Evolutionary conservation across 2,888 invertebrate genomes (phyloP).

Genomic region (Oscheius sp.): DNA sequence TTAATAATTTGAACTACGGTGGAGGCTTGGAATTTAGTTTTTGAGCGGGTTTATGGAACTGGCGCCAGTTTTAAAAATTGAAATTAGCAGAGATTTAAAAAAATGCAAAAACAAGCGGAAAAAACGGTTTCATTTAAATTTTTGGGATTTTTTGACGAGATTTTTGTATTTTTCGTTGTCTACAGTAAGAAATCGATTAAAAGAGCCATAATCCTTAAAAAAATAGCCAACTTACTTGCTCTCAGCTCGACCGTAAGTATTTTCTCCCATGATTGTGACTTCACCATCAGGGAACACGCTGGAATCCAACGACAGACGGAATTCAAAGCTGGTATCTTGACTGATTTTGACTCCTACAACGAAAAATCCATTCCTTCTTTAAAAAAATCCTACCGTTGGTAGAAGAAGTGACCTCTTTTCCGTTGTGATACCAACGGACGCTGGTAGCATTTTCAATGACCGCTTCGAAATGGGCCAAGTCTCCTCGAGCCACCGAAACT

Average conservation of each 20-base stretch:
- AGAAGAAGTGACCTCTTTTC: slow-evolving; percentile 44
- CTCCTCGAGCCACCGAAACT: slow-evolving; percentile 80
- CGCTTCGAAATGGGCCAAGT: slow-evolving; percentile 73
- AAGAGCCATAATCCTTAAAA: not conserved
- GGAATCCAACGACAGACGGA: slow-evolving; percentile 60
- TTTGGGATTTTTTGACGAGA: no score
- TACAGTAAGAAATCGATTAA: no score
- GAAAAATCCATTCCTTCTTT: not conserved
- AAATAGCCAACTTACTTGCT: slow-evolving; percentile 39
- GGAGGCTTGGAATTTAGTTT: no score
- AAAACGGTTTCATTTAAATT: no score
- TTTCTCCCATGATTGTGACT: slow-evolving; percentile 47
- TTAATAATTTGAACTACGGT: no score
- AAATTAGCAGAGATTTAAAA: no score
- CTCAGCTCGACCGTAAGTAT: slow-evolving; percentile 50
- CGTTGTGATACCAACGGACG: slow-evolving; percentile 59
- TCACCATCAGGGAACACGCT: slow-evolving; percentile 46
- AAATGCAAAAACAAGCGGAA: no score
- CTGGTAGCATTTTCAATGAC: slow-evolving; percentile 64
- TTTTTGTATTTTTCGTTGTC: no score
- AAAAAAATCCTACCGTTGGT: slow-evolving; percentile 7
- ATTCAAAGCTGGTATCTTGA: slow-evolving; percentile 62
- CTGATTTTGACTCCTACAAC: slow-evolving; percentile 51
- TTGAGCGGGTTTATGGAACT: no score
- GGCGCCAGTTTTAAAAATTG: no score